Evolutionary conservation across 2,888 invertebrate genomes (phyloP), one percentile per base, ranked within the genome.

Genomic region (Amphimallon solstitiale): DNA sequence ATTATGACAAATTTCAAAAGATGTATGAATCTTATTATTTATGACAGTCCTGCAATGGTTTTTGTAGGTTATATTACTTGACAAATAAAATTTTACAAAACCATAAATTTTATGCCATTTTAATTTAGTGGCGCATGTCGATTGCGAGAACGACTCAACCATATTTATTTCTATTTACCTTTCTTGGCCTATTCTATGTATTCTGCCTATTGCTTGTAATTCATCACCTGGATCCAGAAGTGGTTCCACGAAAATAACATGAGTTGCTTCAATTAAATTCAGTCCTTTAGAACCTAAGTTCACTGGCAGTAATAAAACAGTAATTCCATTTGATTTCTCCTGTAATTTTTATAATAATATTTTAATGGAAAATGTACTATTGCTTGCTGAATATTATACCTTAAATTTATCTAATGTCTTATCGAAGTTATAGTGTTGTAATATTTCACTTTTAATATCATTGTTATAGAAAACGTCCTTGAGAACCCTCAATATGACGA

Each of bases 181-280:
- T 0, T 86, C 89, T 82, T 93, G 93, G 0, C 93, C 93, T 71
- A 93, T 92, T 38, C 93, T 85, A 82, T 92, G 91, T 10, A 93
- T 86, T 66, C 93, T 82, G 0, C 92, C 92, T 64, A 93, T 87
- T 0, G 93, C 93, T 82, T 93, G 93, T 10, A 88, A 80, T 75
- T 92, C 92, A 74, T 90, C 89, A 0, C 89, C 89, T 1, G 88
- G 87, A 80, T 92, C 91, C 14, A 92, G 81, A 40, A 91, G 84
- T 0, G 92, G 93, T 74, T 93, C 93, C 0, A 90, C 86, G 17
- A 93, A 82, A 51, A 93, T 84, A 0, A 93, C 89, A 79, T 93
- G 91, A 0, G 90, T 90, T 0, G 93, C 93, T 82, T 93, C 92
- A 23, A 89, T 88, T 52, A 93, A 81, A 81, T 93, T 93, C 9